These are phyloP conservation scores for Siniperca obscura DNA, from an alignment of 2,797 vertebrate genomes.

Conservation along the genomic window DNA sequence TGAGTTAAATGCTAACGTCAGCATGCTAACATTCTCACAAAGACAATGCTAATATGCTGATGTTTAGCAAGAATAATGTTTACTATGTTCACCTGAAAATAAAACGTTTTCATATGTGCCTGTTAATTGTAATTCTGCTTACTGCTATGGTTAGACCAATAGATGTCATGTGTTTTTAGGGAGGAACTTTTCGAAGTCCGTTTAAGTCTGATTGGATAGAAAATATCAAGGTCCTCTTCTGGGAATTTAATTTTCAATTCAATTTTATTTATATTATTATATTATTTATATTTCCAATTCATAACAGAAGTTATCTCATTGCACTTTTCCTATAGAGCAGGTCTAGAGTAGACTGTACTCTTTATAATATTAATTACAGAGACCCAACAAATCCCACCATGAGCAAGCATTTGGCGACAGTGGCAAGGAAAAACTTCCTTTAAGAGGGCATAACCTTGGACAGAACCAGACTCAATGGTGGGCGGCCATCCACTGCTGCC, in stretches of 20 bases:
- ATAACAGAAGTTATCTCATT: too few relatives aligned
- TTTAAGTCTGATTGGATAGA: neutral
- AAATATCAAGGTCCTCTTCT: neutral
- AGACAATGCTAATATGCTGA: neutral
- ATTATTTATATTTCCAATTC: too few relatives aligned
- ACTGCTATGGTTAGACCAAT: neutral
- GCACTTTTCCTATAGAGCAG: too few relatives aligned
- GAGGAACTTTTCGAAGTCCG: neutral
- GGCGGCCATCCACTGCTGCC: too few relatives aligned
- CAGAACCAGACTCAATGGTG: too few relatives aligned
- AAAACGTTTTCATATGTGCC: neutral
- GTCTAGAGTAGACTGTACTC: too few relatives aligned
- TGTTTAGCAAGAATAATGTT: neutral
- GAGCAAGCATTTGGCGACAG: too few relatives aligned
- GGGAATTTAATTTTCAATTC: neutral
- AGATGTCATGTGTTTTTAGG: constrained; percentile 2
- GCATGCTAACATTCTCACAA: neutral
- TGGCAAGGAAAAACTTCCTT: too few relatives aligned
- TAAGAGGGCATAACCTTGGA: too few relatives aligned
- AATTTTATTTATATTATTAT: too few relatives aligned
- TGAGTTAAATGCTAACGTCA: neutral
- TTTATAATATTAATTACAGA: too few relatives aligned
- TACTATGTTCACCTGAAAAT: neutral
- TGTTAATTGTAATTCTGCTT: neutral
- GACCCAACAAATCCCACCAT: too few relatives aligned